Evolutionary conservation across 2,888 invertebrate species (phyloP).

Genomic region (Notodonta dromedarius): DNA sequence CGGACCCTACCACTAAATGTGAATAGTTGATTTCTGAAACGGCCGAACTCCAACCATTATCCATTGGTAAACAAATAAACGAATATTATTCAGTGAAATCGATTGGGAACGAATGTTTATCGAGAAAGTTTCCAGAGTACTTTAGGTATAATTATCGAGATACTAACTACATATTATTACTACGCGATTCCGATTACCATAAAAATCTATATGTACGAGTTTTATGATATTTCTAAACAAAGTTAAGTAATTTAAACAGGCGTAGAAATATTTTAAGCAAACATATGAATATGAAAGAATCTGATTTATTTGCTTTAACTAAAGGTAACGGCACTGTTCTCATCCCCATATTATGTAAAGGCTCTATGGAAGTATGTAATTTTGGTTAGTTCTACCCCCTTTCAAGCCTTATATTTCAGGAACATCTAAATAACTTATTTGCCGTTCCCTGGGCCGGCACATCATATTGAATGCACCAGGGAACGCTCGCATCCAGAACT

Average conservation of each 20-base stretch:
- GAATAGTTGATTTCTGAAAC: constrained; percentile 41
- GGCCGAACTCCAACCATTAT: constrained; percentile 37
- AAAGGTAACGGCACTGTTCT: no score
- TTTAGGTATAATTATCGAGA: constrained; percentile 11
- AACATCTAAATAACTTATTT: constrained; percentile 27
- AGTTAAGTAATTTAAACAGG: no score
- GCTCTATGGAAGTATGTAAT: no score
- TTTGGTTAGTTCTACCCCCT: no score
- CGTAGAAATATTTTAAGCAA: no score
- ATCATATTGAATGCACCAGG: constrained; percentile 35
- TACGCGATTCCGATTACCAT: background rate
- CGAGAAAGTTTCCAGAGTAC: constrained; percentile 35
- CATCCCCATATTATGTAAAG: no score
- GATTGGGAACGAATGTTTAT: constrained; percentile 38
- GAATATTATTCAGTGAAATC: constrained; percentile 38
- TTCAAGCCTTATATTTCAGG: background rate
- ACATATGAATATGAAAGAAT: no score
- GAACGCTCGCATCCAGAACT: constrained; percentile 26
- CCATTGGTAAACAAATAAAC: constrained; percentile 41
- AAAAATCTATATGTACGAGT: background rate
- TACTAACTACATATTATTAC: background rate
- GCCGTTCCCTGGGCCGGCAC: constrained; percentile 18
- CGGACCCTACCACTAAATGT: constrained; percentile 26
- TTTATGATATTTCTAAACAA: no score
- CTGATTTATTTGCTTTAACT: no score